Evolutionary conservation across 2,888 invertebrate species (phyloP).

Genomic region (Barypeithes pellucidus): DNA sequence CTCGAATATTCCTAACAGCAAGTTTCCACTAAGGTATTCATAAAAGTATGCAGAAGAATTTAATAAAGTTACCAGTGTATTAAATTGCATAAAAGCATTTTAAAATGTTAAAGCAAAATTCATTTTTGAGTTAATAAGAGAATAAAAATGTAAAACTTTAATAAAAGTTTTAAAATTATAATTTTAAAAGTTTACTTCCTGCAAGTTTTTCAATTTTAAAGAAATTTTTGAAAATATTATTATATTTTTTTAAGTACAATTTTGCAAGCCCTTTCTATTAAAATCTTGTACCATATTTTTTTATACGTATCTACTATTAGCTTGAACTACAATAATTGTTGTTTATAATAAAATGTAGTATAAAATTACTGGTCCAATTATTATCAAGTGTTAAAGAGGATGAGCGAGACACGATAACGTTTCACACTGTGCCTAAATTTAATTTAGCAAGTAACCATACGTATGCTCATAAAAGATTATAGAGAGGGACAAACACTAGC

Average conservation of each 20-base stretch:
- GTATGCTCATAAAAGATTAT: conserved; percentile 52
- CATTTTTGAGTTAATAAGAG: neutral
- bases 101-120: conserved; percentile 8
- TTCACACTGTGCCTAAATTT: conserved; percentile 37
- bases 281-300: too few relatives aligned
- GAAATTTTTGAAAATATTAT: too few relatives aligned
- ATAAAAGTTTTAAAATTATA: conserved; percentile 9
- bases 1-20: neutral
- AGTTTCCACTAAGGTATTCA: conserved; percentile 3
- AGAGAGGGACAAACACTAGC: conserved; percentile 45
- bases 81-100: conserved; percentile 4
- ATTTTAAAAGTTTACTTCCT: neutral
- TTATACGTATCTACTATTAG: too few relatives aligned
- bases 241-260: too few relatives aligned
- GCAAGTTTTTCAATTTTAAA: too few relatives aligned
- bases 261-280: neutral
- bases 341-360: neutral
- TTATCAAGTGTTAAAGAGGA: conserved; percentile 19
- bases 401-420: conserved; percentile 41
- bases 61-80: neutral
- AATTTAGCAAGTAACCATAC: conserved; percentile 54
- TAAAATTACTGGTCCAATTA: conserved; percentile 40
- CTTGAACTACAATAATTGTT: neutral
- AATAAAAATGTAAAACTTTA: neutral
- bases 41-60: neutral